phyloP scores from a whole-genome alignment of 37 sponge, comb jelly and placozoan genomes.

The Crambe crambe region DNA sequence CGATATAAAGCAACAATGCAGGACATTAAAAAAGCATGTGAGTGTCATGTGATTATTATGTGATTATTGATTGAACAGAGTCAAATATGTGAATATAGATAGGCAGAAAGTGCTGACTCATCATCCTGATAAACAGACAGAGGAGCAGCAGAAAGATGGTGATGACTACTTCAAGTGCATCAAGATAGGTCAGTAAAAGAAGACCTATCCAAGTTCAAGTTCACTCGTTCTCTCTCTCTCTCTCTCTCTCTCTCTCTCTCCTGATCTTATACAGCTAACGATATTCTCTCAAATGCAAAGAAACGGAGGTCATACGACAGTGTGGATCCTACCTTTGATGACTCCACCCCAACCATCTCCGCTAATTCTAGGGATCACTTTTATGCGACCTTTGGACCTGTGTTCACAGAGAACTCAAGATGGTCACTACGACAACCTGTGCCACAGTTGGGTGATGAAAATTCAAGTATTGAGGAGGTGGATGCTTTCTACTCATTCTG shows the following conservation, averaged over 20 bases:
- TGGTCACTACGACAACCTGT: conserved; percentile 88
- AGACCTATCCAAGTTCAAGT: not conserved
- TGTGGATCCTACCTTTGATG: conserved; percentile 89
- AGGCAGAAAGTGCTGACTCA: conserved; percentile 80
- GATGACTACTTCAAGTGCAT: conserved; percentile 90
- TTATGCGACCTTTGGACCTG: conserved; percentile 77
- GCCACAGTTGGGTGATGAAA: conserved; percentile 71
- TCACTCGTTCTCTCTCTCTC: not conserved
- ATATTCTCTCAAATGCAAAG: conserved; percentile 20
- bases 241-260: not conserved
- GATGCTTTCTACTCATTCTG: conserved; percentile 91
- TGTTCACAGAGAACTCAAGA: conserved; percentile 78
- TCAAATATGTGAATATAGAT: conserved; percentile 24
- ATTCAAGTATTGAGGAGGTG: conserved; percentile 66
- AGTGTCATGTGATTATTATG: conserved; percentile 17
- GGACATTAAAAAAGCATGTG: conserved; percentile 93
- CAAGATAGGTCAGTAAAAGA: conserved; percentile 59
- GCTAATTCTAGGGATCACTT: conserved; percentile 76
- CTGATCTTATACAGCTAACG: conserved; percentile 14
- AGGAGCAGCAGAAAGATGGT: conserved; percentile 36
- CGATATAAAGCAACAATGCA: conserved; percentile 75
- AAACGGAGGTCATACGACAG: conserved; percentile 90
- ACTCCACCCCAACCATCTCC: conserved; percentile 63
- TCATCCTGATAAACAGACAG: conserved; percentile 94
- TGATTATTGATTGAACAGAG: not conserved